These are phyloP conservation scores for Bostrychus sinensis DNA, from an alignment of 2,113 vertebrate genomes.

Conservation along the genomic window DNA sequence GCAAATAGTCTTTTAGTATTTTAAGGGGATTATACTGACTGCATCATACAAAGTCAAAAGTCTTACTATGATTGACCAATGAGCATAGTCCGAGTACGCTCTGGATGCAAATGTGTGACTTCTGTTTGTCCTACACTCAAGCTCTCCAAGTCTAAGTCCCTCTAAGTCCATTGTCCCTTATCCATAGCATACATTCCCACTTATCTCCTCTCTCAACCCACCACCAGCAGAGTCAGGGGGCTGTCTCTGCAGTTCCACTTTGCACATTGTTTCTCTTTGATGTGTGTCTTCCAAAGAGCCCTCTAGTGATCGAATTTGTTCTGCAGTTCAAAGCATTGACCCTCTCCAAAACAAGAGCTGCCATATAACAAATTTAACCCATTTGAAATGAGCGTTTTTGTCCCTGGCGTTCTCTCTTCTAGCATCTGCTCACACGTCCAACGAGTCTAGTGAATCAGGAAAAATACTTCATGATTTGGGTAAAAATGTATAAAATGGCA, in stretches of 20 bases:
- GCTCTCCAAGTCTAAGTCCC: not conserved
- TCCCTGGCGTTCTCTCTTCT: not conserved
- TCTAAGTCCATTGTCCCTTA: constrained; percentile 7
- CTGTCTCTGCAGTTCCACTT: too few species aligned
- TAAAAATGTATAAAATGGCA: not conserved
- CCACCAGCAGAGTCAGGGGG: not conserved
- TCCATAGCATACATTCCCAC: constrained; percentile 3
- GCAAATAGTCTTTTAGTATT: too few species aligned
- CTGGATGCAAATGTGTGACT: not conserved
- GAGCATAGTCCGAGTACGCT: not conserved
- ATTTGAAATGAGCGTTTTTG: not conserved
- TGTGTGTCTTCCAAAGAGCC: constrained; percentile 5
- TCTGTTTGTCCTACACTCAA: not conserved
- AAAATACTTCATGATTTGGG: constrained; percentile 1
- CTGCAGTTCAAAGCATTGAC: constrained; percentile 3
- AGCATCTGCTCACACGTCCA: constrained; percentile 1
- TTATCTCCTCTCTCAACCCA: not conserved
- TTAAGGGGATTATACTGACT: too few species aligned
- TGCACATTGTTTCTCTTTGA: not conserved
- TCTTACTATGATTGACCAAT: not conserved
- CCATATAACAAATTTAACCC: constrained; percentile 7
- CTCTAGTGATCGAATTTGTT: constrained; percentile 6
- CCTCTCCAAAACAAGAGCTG: not conserved
- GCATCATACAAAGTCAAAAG: too few species aligned
- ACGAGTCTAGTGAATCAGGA: not conserved